Conservation (phyloP, 2,797 vertebrate genomes). For the Scarus forsteni region DNA sequence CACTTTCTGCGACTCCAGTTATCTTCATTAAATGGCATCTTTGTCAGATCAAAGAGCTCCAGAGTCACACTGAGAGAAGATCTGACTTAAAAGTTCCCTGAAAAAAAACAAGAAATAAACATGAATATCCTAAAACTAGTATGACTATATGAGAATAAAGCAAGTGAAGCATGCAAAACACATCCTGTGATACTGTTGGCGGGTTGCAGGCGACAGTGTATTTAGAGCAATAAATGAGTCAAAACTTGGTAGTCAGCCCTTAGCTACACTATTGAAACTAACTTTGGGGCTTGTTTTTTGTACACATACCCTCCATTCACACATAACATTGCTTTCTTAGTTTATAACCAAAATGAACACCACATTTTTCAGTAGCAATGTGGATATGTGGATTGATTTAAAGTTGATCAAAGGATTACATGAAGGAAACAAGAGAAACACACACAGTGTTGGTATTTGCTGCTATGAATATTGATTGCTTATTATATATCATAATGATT, state of each 20-base stretch:
- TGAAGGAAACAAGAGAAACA: background rate
- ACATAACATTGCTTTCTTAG: background rate
- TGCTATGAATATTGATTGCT: background rate
- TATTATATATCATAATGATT: background rate
- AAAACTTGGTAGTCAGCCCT: conserved; percentile 47
- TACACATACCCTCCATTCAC: conserved; percentile 19
- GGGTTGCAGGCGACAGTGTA: conserved; percentile 54
- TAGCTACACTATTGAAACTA: conserved; percentile 45
- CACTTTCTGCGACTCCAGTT: conserved; percentile 63
- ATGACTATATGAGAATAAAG: conserved; percentile 53
- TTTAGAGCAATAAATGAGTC: conserved; percentile 43
- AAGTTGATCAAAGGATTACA: background rate
- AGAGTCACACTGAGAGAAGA: conserved; percentile 55
- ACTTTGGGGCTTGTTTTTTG: conserved; percentile 35
- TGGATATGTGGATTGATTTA: background rate
- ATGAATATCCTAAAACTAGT: conserved; percentile 56
- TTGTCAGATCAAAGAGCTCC: conserved; percentile 71
- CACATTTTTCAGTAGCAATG: background rate
- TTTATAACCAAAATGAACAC: background rate
- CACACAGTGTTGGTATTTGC: background rate
- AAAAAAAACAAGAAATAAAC: conserved; percentile 58
- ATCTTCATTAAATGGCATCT: conserved; percentile 75
- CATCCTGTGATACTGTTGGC: conserved; percentile 44
- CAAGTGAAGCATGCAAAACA: conserved; percentile 52
- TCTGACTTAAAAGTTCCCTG: conserved; percentile 55